These are phyloP conservation scores for Scaeva pyrastri DNA, from an alignment of 2,888 invertebrate genomes.

Conservation along the genomic window DNA sequence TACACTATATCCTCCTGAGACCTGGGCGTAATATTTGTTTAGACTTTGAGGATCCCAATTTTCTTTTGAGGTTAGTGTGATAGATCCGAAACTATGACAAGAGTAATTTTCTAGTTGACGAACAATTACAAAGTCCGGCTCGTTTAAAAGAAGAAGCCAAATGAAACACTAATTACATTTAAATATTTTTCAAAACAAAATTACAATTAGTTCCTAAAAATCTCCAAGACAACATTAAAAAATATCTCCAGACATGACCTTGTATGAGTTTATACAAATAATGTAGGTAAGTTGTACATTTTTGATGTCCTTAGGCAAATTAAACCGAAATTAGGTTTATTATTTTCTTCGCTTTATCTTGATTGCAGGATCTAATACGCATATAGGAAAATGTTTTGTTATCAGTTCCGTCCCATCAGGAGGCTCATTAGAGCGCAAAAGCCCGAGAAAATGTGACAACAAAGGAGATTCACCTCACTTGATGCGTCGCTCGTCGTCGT, in stretches of 20 bases:
- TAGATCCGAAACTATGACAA: neutral
- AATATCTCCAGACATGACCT: slow-evolving; percentile 1
- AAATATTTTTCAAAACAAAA: neutral
- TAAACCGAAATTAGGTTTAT: slow-evolving; percentile 20
- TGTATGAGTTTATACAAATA: too few species aligned
- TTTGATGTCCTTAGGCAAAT: slow-evolving; percentile 3
- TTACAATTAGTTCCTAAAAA: neutral
- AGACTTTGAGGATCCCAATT: neutral
- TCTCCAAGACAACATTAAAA: neutral
- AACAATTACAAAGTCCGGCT: neutral
- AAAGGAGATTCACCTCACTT: slow-evolving; percentile 51
- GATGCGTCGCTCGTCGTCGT: neutral
- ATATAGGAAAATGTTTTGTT: neutral
- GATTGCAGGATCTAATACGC: slow-evolving; percentile 10
- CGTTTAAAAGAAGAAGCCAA: neutral
- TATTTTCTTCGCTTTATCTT: slow-evolving; percentile 1
- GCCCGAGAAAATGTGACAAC: slow-evolving; percentile 31
- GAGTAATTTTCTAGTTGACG: slow-evolving; percentile 18
- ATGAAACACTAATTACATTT: neutral
- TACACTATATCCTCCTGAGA: neutral
- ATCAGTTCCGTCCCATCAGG: slow-evolving; percentile 51
- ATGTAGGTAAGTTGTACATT: too few species aligned
- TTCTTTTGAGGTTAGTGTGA: neutral
- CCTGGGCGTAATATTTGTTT: neutral
- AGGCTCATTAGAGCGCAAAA: slow-evolving; percentile 53